Percentiles rank a stretch among this genome's conserved stretches.
Conservation (phyloP, 2,113 vertebrate genomes). For the Glaucidium brasilianum region DNA sequence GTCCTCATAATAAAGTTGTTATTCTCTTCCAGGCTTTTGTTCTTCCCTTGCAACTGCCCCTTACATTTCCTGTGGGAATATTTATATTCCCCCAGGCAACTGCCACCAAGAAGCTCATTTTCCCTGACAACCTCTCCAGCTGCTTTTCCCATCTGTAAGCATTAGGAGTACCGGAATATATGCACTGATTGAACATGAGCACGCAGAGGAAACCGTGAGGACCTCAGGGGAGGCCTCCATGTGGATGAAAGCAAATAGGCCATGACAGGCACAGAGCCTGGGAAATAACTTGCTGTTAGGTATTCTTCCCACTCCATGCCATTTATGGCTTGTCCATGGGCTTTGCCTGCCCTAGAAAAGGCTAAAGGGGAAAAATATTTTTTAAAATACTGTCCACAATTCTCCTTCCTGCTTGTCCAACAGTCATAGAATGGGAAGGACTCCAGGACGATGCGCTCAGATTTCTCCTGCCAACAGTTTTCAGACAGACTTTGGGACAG, state of each 20-base stretch:
- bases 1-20: neutral
- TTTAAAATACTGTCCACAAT: neutral
- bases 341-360: neutral
- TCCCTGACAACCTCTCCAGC: conserved; percentile 10
- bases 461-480: neutral
- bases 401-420: neutral
- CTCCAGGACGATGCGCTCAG: neutral
- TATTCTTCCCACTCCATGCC: neutral
- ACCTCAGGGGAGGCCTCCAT: neutral
- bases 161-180: neutral
- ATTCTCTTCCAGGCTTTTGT: neutral
- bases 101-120: neutral
- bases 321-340: neutral
- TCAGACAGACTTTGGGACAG: neutral
- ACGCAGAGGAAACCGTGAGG: neutral
- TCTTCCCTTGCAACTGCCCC: neutral
- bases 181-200: neutral
- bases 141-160: conserved; percentile 16
- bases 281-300: neutral
- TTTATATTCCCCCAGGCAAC: neutral
- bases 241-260: neutral
- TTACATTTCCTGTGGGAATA: neutral
- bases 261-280: neutral
- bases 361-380: neutral
- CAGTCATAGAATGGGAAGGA: neutral